Evolutionary conservation across 2,888 invertebrate species (phyloP).

Genomic region (Chaitophorus viminalis): DNA sequence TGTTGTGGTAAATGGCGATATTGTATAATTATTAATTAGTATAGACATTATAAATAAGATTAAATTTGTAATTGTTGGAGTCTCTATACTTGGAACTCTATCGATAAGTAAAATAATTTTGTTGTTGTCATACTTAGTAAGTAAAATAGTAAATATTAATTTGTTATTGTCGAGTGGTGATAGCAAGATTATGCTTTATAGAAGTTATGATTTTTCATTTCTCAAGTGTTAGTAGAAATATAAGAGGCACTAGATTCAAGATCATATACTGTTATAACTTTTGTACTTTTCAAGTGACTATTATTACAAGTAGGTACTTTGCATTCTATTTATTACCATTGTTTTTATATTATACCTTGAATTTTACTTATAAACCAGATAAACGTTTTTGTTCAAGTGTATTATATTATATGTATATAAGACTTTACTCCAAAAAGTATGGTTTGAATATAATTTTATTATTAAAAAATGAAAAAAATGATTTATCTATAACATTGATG

Average conservation of each 20-base stretch:
- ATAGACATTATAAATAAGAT: not conserved
- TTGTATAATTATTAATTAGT: not conserved
- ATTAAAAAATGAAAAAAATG: no score
- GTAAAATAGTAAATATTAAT: not conserved
- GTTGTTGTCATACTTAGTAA: no score
- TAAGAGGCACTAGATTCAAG: not conserved
- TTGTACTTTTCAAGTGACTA: not conserved
- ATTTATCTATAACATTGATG: not conserved
- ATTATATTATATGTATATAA: not conserved
- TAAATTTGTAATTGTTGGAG: not conserved
- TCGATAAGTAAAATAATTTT: not conserved
- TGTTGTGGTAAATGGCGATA: not conserved
- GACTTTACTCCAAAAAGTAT: not conserved
- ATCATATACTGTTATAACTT: not conserved
- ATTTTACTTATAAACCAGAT: not conserved
- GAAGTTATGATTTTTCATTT: not conserved
- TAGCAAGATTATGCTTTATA: not conserved
- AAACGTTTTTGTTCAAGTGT: not conserved
- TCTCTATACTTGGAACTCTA: not conserved
- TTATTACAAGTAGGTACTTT: not conserved
- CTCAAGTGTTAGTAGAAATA: not conserved
- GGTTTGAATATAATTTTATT: not conserved
- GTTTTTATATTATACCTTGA: not conserved
- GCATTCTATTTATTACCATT: not conserved
- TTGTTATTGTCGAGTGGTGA: not conserved